Conservation (phyloP, 1,140 invertebrate genomes). For the Aradophagus sp. region DNA sequence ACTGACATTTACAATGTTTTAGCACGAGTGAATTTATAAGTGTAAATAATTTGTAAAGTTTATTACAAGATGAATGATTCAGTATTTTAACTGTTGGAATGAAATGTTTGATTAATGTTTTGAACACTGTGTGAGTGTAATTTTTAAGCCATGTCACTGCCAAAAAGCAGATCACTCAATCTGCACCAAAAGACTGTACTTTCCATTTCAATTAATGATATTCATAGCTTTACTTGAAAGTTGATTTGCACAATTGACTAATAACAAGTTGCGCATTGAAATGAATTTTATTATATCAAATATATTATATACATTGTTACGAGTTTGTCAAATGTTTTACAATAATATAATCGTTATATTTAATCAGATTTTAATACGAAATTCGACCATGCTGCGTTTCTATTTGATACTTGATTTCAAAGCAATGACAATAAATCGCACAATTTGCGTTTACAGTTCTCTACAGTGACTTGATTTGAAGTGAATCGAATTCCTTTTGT, state of each 20-base stretch:
- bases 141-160: slow-evolving; percentile 23
- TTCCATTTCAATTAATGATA: slow-evolving; percentile 42
- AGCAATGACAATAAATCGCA: slow-evolving; percentile 30
- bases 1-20: slow-evolving; percentile 21
- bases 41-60: slow-evolving; percentile 48
- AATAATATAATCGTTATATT: slow-evolving; percentile 42
- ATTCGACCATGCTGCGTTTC: slow-evolving; percentile 3
- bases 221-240: slow-evolving; percentile 41
- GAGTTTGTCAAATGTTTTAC: slow-evolving; percentile 45
- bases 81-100: slow-evolving; percentile 4
- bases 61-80: slow-evolving; percentile 8
- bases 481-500: slow-evolving; percentile 28
- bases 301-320: slow-evolving; percentile 56
- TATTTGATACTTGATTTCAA: slow-evolving; percentile 9
- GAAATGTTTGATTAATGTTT: slow-evolving; percentile 28
- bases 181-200: slow-evolving; percentile 30
- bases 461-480: not conserved
- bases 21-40: slow-evolving; percentile 21
- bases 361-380: slow-evolving; percentile 38
- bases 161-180: slow-evolving; percentile 10
- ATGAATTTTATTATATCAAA: slow-evolving; percentile 49
- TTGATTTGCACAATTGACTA: slow-evolving; percentile 41
- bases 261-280: slow-evolving; percentile 39
- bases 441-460: slow-evolving; percentile 3
- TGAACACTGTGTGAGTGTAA: slow-evolving; percentile 22